phyloP scores from a whole-genome alignment of 2,888 invertebrate species.

The Cryptus viduatorius region DNA sequence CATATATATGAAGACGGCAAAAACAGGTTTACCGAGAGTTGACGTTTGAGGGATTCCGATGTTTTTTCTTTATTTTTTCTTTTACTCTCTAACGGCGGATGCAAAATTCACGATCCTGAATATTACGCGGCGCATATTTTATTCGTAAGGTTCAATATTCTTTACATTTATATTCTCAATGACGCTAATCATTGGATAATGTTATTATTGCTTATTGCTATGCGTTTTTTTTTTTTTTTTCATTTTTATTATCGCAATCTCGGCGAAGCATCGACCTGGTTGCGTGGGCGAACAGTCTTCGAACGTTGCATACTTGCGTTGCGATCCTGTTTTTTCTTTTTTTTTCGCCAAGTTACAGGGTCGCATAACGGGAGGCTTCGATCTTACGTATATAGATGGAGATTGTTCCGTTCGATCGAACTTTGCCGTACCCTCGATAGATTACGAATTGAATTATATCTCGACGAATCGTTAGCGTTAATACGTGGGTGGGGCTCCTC shows the following conservation, averaged over 20 bases:
- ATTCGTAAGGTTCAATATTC: neutral
- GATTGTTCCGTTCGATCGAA: slow-evolving; percentile 61
- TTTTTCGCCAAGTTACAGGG: slow-evolving; percentile 55
- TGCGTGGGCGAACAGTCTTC: slow-evolving; percentile 64
- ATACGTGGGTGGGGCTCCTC: slow-evolving; percentile 40
- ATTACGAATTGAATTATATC: slow-evolving; percentile 42
- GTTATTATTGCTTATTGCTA: neutral
- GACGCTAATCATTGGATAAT: neutral
- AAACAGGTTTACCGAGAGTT: slow-evolving; percentile 71
- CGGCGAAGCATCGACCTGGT: neutral
- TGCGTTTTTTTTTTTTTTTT: neutral
- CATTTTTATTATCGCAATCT: neutral
- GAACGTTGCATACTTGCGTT: slow-evolving; percentile 9
- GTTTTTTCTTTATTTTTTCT: neutral
- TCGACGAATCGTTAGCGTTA: slow-evolving; percentile 39
- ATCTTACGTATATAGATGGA: slow-evolving; percentile 8
- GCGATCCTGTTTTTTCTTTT: slow-evolving; percentile 27
- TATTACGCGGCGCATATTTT: neutral
- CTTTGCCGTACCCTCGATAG: slow-evolving; percentile 35
- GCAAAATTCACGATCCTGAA: neutral
- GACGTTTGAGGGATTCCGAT: slow-evolving; percentile 63
- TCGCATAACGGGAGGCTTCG: slow-evolving; percentile 60
- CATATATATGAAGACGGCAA: slow-evolving; percentile 61
- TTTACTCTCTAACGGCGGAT: neutral
- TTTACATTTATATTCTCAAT: slow-evolving; percentile 6